Percentiles rank a stretch among this genome's conserved stretches.
Evolutionary conservation across 92 coral and sea anemone genomes (phyloP).

Genomic region (Parazoanthus darwini): DNA sequence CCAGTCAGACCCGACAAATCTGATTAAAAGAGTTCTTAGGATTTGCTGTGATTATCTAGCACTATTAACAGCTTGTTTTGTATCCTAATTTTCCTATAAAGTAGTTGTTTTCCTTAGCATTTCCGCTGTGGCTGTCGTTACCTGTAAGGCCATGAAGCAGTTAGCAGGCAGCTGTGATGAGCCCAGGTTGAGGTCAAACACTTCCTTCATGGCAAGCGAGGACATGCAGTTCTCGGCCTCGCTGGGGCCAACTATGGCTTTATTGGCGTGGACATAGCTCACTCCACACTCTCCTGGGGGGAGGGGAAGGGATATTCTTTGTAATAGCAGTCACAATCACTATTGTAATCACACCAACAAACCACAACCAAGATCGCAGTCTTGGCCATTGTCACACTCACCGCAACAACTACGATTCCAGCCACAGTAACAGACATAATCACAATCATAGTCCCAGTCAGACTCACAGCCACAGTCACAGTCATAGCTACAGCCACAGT

Average conservation of each 20-base stretch:
- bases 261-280: conserved; percentile 83
- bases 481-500: background rate
- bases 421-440: background rate
- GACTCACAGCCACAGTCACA: background rate
- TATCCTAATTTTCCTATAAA: background rate
- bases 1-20: too few species aligned
- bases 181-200: conserved; percentile 84
- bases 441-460: background rate
- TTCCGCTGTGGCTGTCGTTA: conserved; percentile 21
- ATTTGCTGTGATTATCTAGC: too few species aligned
- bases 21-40: too few species aligned
- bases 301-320: background rate
- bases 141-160: conserved; percentile 89
- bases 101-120: background rate
- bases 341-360: background rate
- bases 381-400: background rate
- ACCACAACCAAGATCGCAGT: background rate
- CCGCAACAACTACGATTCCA: background rate
- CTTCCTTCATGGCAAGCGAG: conserved; percentile 89
- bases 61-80: background rate
- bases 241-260: conserved; percentile 77
- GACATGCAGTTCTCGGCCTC: conserved; percentile 97
- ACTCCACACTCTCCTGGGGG: conserved; percentile 87
- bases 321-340: background rate
- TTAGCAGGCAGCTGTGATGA: conserved; percentile 99